These are phyloP conservation scores for Synodontis membranacea DNA, from an alignment of 2,113 vertebrate genomes.

Conservation along the genomic window DNA sequence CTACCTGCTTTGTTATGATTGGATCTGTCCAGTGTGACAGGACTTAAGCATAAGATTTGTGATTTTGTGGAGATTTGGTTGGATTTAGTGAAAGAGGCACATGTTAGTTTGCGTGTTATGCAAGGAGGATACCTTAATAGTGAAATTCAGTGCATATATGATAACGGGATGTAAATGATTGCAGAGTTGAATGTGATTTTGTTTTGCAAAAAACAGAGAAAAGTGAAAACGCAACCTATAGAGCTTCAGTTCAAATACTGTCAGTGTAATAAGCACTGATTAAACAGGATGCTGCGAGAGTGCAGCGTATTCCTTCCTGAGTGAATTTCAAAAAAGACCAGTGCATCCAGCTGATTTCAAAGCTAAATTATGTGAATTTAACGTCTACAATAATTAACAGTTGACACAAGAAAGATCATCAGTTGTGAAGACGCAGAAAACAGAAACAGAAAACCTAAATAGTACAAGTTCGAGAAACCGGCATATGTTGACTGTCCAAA, in stretches of 20 bases:
- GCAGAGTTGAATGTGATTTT: background rate
- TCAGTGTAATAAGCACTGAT: constrained; percentile 30
- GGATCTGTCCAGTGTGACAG: background rate
- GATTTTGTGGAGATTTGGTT: background rate
- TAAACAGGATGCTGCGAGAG: background rate
- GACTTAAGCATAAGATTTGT: background rate
- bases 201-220: background rate
- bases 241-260: constrained; percentile 8
- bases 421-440: background rate
- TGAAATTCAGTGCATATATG: background rate
- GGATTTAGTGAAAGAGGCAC: background rate
- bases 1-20: constrained; percentile 4
- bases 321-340: background rate
- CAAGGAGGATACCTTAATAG: background rate
- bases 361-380: too few species aligned
- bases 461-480: background rate
- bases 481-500: background rate
- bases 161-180: constrained; percentile 7
- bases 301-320: background rate
- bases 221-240: background rate
- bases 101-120: background rate
- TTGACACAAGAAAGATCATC: background rate
- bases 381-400: background rate
- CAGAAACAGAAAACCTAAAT: background rate
- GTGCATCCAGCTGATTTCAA: background rate